These are phyloP conservation scores for Syngnathoides biaculeatus DNA, from an alignment of 2,113 vertebrate species.

Conservation along the genomic window DNA sequence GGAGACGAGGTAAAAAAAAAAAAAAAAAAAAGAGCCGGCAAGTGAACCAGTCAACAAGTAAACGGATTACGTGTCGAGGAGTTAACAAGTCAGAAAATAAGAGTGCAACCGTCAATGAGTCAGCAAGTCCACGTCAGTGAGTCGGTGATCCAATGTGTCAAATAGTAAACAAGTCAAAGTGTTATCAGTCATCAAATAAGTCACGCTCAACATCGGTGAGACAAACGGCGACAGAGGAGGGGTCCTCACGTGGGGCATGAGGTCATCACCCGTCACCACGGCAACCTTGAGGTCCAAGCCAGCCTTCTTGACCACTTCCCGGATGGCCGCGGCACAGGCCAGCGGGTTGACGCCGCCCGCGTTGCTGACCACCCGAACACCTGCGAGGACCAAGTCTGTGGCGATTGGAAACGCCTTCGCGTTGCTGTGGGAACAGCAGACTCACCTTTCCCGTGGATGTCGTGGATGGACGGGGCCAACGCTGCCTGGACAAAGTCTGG, in stretches of 20 bases:
- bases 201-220: background rate
- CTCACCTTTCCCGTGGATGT: slow-evolving; percentile 81
- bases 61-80: too few species aligned
- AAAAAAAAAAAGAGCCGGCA: background rate
- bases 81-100: background rate
- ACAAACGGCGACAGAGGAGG: background rate
- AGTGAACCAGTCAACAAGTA: background rate
- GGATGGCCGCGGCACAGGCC: slow-evolving; percentile 77
- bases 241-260: slow-evolving; percentile 76
- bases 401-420: background rate
- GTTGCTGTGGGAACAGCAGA: slow-evolving; percentile 8
- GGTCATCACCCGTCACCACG: slow-evolving; percentile 84
- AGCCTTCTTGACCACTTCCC: slow-evolving; percentile 76
- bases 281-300: slow-evolving; percentile 81
- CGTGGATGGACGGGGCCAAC: slow-evolving; percentile 80
- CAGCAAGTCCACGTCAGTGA: background rate
- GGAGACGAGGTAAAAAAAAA: background rate
- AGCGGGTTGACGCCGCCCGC: slow-evolving; percentile 82
- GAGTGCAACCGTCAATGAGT: background rate
- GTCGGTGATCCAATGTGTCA: too few species aligned
- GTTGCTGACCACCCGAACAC: slow-evolving; percentile 83
- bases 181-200: background rate
- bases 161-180: background rate
- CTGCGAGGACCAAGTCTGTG: slow-evolving; percentile 44
- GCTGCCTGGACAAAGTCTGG: slow-evolving; percentile 82